phyloP scores from a whole-genome alignment of 2,888 invertebrate species.

The Tetranychus truncatus region DNA sequence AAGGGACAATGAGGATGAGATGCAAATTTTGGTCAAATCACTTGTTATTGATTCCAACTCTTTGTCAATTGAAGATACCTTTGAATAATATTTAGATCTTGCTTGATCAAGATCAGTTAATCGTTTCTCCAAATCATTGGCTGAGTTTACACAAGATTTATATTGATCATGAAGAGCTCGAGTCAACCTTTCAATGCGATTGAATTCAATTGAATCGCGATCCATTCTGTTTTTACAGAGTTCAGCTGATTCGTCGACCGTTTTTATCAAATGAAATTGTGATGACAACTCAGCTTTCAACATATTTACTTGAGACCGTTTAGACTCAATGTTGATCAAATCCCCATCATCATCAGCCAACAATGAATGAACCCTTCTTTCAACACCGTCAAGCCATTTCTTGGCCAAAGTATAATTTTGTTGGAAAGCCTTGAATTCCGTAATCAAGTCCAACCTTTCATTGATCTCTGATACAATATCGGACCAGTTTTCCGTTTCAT shows the following conservation, averaged over 20 bases:
- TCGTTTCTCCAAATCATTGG: background rate
- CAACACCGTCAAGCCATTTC: background rate
- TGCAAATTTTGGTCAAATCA: background rate
- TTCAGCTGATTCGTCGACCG: background rate
- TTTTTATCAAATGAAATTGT: background rate
- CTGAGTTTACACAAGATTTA: background rate
- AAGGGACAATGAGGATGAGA: background rate
- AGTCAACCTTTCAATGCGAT: background rate
- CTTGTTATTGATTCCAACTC: background rate
- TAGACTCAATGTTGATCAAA: background rate
- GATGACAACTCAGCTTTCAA: background rate
- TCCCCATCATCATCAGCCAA: background rate
- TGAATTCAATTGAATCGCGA: background rate
- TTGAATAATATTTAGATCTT: background rate
- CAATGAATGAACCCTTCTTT: background rate
- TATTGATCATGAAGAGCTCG: background rate
- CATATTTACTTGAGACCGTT: background rate
- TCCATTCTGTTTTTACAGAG: background rate
- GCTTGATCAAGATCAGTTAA: background rate
- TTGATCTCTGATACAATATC: conserved; percentile 9
- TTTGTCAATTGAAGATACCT: background rate
- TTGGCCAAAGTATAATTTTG: background rate
- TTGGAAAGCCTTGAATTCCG: background rate
- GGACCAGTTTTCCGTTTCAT: conserved; percentile 7
- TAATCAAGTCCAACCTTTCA: background rate